Evolutionary conservation across 2,113 vertebrate genomes (phyloP).

Genomic region (Tichodroma muraria): DNA sequence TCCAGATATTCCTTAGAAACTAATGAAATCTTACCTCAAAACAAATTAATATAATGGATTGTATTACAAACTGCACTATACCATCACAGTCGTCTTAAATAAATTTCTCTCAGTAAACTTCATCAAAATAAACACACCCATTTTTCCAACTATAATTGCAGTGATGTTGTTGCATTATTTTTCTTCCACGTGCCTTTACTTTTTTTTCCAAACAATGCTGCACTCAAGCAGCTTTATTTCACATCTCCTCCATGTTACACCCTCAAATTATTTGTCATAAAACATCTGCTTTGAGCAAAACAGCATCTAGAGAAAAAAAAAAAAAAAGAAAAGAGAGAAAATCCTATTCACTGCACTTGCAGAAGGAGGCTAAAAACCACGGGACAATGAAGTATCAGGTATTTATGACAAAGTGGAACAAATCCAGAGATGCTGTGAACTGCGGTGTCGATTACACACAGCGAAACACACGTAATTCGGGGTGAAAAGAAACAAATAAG

Average conservation of each 20-base stretch:
- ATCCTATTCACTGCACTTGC: not conserved
- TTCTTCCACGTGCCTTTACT: not conserved
- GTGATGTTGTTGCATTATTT: not conserved
- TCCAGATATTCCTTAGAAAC: not conserved
- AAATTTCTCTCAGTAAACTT: not conserved
- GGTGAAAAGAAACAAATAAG: not conserved
- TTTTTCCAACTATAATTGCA: not conserved
- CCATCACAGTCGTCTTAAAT: not conserved
- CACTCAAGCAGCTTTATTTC: not conserved
- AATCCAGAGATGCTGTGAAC: not conserved
- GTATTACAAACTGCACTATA: not conserved
- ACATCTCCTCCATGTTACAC: not conserved
- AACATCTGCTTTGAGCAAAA: conserved; percentile 31
- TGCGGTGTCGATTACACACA: not conserved
- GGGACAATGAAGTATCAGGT: not conserved
- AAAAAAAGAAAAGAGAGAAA: no score
- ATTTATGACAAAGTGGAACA: not conserved
- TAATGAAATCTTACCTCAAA: not conserved
- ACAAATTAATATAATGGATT: not conserved
- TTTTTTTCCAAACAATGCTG: not conserved
- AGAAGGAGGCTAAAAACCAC: not conserved
- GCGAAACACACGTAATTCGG: not conserved
- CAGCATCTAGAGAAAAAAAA: not conserved
- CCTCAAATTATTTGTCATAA: not conserved
- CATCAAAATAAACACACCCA: not conserved